Base-by-base conservation (phyloP, 2,888 invertebrate species). In the Myathropa florea region DNA sequence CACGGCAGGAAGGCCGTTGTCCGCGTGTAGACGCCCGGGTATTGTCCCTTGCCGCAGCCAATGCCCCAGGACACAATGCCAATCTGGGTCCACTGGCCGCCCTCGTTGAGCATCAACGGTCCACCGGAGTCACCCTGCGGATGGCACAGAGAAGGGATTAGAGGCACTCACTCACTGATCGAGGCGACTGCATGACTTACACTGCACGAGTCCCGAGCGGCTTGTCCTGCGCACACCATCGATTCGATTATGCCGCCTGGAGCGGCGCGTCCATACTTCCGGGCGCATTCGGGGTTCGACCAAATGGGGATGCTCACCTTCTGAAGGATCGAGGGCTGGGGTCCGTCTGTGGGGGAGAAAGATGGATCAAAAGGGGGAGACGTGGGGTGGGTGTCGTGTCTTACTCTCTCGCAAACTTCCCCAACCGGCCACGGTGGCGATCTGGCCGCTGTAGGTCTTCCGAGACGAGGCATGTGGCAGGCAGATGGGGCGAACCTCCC, bases 41-140 rank as follows among this genome's bases (percentile, higher is more conserved):
- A 97, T 91, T 97, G 97, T 23, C 97, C 97, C 93, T 97, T 97
- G 76, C 97, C 97, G 91, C 97, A 97, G 46, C 97, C 97, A 89
- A 97, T 97, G 86, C 97, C 97, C 97, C 97, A 97, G 14, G 97
- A 97, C 23, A 97, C 97, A 65, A 97, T 95, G 71, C 97, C 97
- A 21, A 97, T 96, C 93, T 97, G 97, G 0, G 95, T 95, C 96
- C 97, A 97, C 82, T 95, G 94, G 4, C 95, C 95, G 39, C 94
- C 95, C 76, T 95, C 95, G 90, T 95, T 95, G 12, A 97, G 95
- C 95, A 97, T 96, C 89, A 97, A 92, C 0, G 97, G 97, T 4
- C 97, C 97, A 61, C 97, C 97, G 89, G 97, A 97, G 92, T 97
- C 97, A 61, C 97, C 97, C 97, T 97, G 83, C 18, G 21, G 68